These are phyloP conservation scores for Channa maculata DNA, from an alignment of 2,113 vertebrate species.

Conservation along the genomic window DNA sequence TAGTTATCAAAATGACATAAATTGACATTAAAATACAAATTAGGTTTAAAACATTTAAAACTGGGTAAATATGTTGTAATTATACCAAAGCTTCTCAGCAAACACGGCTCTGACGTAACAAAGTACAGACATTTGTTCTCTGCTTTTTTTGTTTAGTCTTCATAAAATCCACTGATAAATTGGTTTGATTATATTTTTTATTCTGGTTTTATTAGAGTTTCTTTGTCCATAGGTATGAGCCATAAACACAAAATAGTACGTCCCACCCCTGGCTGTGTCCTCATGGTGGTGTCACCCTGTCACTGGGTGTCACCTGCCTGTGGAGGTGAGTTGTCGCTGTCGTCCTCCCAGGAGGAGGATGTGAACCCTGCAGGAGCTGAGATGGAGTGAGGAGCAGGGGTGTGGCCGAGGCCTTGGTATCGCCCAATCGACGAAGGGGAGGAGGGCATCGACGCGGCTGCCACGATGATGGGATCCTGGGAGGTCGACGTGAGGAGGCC, in stretches of 20 bases:
- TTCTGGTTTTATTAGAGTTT: not conserved
- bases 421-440: conserved; percentile 87
- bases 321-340: conserved; percentile 35
- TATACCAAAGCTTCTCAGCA: conserved; percentile 23
- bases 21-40: conserved; percentile 44
- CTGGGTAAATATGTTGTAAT: conserved; percentile 20
- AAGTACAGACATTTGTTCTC: not conserved
- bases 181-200: not conserved
- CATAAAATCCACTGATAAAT: not conserved
- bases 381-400: conserved; percentile 87
- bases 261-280: not conserved
- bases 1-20: conserved; percentile 54
- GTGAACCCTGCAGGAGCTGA: conserved; percentile 80
- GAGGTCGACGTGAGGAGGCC: conserved; percentile 90
- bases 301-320: not conserved
- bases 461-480: conserved; percentile 84
- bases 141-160: not conserved
- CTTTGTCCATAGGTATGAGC: not conserved
- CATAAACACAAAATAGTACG: too few relatives aligned
- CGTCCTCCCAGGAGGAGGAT: conserved; percentile 69
- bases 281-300: not conserved
- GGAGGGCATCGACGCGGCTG: conserved; percentile 88
- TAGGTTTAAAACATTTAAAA: conserved; percentile 31
- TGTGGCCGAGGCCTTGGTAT: conserved; percentile 95
- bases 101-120: conserved; percentile 47